Percentiles rank a stretch among this genome's conserved stretches.
phyloP scores from a whole-genome alignment of 2,113 vertebrate genomes.

The Dolichotis patagonum region DNA sequence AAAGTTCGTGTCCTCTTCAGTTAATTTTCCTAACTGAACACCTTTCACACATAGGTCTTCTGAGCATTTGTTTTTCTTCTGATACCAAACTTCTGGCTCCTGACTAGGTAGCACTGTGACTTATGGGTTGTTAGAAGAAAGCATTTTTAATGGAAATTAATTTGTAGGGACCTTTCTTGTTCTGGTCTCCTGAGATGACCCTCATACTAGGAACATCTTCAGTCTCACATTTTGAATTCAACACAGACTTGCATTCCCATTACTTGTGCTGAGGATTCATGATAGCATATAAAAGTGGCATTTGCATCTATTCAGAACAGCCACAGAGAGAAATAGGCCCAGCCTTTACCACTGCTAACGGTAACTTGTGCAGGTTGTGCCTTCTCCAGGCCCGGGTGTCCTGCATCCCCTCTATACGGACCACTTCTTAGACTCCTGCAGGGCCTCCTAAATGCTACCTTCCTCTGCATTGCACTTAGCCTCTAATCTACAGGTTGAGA shows the following conservation, averaged over 20 bases:
- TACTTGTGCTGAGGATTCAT: not conserved
- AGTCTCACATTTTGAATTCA: not conserved
- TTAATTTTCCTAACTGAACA: not conserved
- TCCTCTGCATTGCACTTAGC: fast-evolving
- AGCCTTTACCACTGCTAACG: fast-evolving
- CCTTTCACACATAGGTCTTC: not conserved
- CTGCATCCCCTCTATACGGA: fast-evolving
- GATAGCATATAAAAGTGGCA: not conserved
- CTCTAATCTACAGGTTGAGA: fast-evolving
- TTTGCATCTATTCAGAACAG: not conserved
- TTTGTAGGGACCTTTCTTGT: not conserved
- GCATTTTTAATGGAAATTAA: not conserved
- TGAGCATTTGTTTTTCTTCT: constrained; percentile 7
- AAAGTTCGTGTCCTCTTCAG: not conserved
- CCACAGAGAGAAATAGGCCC: not conserved
- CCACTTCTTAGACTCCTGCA: fast-evolving
- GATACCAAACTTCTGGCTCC: not conserved
- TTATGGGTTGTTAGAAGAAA: not conserved
- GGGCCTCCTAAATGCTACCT: not conserved
- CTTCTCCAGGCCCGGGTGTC: too few species aligned
- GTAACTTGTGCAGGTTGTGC: fast-evolving
- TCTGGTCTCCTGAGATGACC: not conserved
- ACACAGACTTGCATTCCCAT: not conserved
- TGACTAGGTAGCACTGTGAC: not conserved
- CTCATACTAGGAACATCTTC: not conserved